A percentile compares a stretch with the other conserved stretches of the same genome.
Evolutionary conservation across 2,888 invertebrate species (phyloP).

Genomic region (Beris chalybata): DNA sequence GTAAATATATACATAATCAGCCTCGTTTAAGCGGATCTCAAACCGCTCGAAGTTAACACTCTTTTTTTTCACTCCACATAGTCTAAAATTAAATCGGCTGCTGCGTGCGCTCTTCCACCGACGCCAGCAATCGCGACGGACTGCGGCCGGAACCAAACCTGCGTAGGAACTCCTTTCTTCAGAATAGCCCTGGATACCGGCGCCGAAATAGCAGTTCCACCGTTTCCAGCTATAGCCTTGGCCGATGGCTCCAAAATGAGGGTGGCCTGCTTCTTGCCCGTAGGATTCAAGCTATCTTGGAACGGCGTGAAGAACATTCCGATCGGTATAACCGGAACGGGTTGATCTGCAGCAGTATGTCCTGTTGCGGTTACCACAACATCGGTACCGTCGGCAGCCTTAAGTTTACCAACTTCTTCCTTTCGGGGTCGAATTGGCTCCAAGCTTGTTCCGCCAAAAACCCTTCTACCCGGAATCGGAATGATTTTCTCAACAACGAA

Average conservation of each 20-base stretch:
- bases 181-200: conserved; percentile 69
- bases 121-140: conserved; percentile 75
- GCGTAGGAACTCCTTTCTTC: conserved; percentile 62
- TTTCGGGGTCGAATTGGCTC: conserved; percentile 2
- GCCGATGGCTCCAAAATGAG: conserved; percentile 67
- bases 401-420: conserved; percentile 7
- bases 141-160: conserved; percentile 67
- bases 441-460: conserved; percentile 13
- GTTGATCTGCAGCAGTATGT: conserved; percentile 48
- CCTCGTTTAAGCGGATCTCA: conserved; percentile 12
- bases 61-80: conserved; percentile 43
- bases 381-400: conserved; percentile 31
- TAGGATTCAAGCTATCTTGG: conserved; percentile 38
- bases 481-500: conserved; percentile 52
- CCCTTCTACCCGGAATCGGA: conserved; percentile 44
- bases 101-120: conserved; percentile 74
- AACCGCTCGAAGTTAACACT: conserved; percentile 4
- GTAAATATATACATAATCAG: conserved; percentile 24
- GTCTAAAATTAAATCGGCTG: conserved; percentile 69
- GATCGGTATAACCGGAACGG: conserved; percentile 50
- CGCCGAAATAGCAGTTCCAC: conserved; percentile 70
- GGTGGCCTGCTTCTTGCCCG: conserved; percentile 46
- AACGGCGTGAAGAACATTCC: conserved; percentile 52
- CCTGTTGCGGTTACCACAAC: conserved; percentile 51
- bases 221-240: conserved; percentile 65